phyloP scores from a whole-genome alignment of 2,113 vertebrate species.

The Bagarius yarrelli region DNA sequence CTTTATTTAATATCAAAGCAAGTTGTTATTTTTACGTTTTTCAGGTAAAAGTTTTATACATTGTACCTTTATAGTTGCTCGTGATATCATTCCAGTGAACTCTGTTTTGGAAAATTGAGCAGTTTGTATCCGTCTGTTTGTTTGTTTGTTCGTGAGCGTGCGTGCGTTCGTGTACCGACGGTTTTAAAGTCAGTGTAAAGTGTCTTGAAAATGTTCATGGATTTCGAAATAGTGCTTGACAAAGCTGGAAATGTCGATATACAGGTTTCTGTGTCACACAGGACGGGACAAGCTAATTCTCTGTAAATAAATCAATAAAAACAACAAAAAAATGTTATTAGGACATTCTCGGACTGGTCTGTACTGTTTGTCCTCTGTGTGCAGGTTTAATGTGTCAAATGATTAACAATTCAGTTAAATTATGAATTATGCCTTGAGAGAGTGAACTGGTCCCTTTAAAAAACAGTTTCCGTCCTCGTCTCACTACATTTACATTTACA shows the following conservation, averaged over 20 bases:
- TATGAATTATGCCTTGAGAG: not conserved
- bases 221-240: slow-evolving; percentile 77
- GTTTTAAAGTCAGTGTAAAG: slow-evolving; percentile 76
- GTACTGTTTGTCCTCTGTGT: not conserved
- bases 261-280: slow-evolving; percentile 72
- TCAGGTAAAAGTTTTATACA: slow-evolving; percentile 77
- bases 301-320: slow-evolving; percentile 75
- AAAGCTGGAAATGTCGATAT: slow-evolving; percentile 74
- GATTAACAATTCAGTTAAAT: not conserved
- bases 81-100: slow-evolving; percentile 78
- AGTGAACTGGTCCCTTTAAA: no score
- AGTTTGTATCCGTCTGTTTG: slow-evolving; percentile 70
- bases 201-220: slow-evolving; percentile 75
- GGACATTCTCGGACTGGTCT: not conserved
- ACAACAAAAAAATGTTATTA: slow-evolving; percentile 44
- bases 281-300: slow-evolving; percentile 70
- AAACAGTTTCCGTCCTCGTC: no score
- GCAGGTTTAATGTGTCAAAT: not conserved
- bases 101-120: slow-evolving; percentile 67
- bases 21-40: slow-evolving; percentile 68
- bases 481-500: no score
- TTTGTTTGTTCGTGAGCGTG: slow-evolving; percentile 51
- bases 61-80: slow-evolving; percentile 79
- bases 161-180: slow-evolving; percentile 63
- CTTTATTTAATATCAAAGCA: slow-evolving; percentile 65